A percentile compares a stretch with the other conserved stretches of the same genome.
phyloP scores from a whole-genome alignment of 2,888 invertebrate genomes.

The Cheilosia impressa region DNA sequence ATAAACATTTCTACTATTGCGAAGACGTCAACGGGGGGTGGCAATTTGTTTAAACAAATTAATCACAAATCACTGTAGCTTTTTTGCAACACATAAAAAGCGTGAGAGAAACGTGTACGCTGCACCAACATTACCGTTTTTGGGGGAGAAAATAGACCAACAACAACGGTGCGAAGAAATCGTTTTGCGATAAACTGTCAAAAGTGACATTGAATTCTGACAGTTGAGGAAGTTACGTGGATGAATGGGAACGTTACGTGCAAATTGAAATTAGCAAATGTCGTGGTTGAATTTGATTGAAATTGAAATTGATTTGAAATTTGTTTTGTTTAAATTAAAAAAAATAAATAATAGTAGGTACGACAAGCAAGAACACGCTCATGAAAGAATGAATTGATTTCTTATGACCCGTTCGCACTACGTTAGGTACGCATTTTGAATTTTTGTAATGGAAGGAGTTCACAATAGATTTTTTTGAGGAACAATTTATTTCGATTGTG shows the following conservation, averaged over 20 bases:
- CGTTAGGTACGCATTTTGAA: too few relatives aligned
- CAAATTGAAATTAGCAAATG: too few relatives aligned
- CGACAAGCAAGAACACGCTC: too few relatives aligned
- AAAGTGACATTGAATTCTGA: conserved; percentile 21
- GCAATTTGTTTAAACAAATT: conserved; percentile 22
- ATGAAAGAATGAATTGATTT: too few relatives aligned
- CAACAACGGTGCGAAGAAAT: conserved; percentile 8
- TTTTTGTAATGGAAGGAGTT: too few relatives aligned
- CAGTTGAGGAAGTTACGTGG: neutral
- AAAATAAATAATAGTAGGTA: too few relatives aligned
- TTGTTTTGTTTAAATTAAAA: too few relatives aligned
- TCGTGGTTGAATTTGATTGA: neutral
- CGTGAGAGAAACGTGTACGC: conserved; percentile 55
- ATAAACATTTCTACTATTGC: conserved; percentile 20
- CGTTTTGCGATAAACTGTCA: conserved; percentile 34
- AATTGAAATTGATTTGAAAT: neutral
- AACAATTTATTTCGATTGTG: too few relatives aligned
- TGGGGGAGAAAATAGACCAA: conserved; percentile 56
- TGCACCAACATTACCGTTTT: conserved; percentile 52
- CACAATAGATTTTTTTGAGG: too few relatives aligned
- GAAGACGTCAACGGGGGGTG: neutral
- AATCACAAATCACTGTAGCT: conserved; percentile 13
- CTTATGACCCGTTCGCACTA: too few relatives aligned
- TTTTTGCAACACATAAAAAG: conserved; percentile 54
- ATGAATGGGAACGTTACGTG: conserved; percentile 12